Base-by-base conservation (phyloP, 2,797 vertebrate species). In the Microctenopoma stevenorrisi region DNA sequence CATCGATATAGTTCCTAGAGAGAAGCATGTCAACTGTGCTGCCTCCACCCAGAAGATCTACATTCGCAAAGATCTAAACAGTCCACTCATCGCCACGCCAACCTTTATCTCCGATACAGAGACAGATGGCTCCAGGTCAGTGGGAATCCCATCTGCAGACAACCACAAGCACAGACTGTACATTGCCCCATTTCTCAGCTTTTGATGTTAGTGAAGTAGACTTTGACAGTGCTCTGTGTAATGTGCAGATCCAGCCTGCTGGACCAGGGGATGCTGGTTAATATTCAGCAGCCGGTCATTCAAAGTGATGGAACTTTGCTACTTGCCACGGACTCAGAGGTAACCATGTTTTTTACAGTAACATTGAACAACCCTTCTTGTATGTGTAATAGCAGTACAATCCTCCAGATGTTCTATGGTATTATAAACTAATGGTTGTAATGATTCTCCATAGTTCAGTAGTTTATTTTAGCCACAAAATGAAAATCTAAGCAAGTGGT, bases 21-120 rank as follows among this genome's bases (percentile, higher is more conserved):
- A 99, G 87, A 98, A 97, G 80, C 96, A 98, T 56, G 92, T 94
- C 62, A 99, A 99, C 91, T 99, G 97, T 66, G 98, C 97, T 57
- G 97, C 97, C 74, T 99, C 98, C 47, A 99, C 97, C 18, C 96
- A 99, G 73, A 99, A 99, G 84, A 99, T 99, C 89, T 99, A 99
- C 82, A 99, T 99, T 83, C 95, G 98, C 50, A 99, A 99, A 84
- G 97, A 99, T 83, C 91, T 98, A 28, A 94, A 96, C 84, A 99
- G 97, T 75, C 97, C 98, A 5, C 94, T 98, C 49, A 99, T 98
- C 65, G 97, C 97, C 86, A 98, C 97, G 0, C 97, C 98, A 22
- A 99, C 98, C 0, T 99, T 99, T 87, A 96, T 99, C 73, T 96
- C 97, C 4, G 97, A 98, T 57, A 96, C 96, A 82, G 97, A 98